phyloP scores from a whole-genome alignment of 1,140 invertebrate species.

The Bombus difficillimus region DNA sequence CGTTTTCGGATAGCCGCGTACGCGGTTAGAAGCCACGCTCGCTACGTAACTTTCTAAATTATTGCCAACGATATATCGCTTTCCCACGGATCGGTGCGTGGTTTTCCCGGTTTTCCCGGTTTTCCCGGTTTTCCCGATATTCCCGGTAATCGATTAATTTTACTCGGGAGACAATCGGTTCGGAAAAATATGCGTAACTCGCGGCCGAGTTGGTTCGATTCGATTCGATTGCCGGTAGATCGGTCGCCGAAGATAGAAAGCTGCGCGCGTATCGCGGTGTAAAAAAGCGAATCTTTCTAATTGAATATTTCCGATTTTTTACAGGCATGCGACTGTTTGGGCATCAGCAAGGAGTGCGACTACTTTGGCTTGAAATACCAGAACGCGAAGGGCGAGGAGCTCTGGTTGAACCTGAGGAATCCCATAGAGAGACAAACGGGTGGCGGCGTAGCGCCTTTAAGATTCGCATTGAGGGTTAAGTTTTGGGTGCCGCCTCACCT shows the following conservation, averaged over 20 bases:
- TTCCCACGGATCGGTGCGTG: slow-evolving; percentile 32
- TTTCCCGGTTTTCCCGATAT: neutral
- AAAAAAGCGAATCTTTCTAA: neutral
- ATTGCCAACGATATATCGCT: slow-evolving; percentile 65
- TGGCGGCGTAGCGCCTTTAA: slow-evolving; percentile 83
- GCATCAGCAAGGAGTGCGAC: slow-evolving; percentile 92
- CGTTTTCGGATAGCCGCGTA: neutral
- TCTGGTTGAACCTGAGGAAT: slow-evolving; percentile 94
- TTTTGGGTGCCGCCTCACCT: slow-evolving; percentile 95
- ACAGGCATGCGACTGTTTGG: slow-evolving; percentile 91
- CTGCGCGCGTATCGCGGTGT: no score
- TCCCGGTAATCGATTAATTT: slow-evolving; percentile 49
- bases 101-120: slow-evolving; percentile 2
- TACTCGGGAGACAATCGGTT: neutral
- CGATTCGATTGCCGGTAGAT: no score
- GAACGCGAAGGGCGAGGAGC: slow-evolving; percentile 87
- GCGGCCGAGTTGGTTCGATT: neutral
- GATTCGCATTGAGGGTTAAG: slow-evolving; percentile 89
- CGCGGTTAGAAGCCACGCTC: neutral
- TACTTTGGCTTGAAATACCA: slow-evolving; percentile 92
- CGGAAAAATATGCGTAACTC: neutral
- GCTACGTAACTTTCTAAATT: slow-evolving; percentile 60
- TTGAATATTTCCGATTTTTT: slow-evolving; percentile 68
- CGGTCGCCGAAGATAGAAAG: rapidly evolving
- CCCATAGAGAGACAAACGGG: slow-evolving; percentile 89